These are phyloP conservation scores for Protodeltote pygarga DNA, from an alignment of 2,888 invertebrate genomes.

Conservation along the genomic window DNA sequence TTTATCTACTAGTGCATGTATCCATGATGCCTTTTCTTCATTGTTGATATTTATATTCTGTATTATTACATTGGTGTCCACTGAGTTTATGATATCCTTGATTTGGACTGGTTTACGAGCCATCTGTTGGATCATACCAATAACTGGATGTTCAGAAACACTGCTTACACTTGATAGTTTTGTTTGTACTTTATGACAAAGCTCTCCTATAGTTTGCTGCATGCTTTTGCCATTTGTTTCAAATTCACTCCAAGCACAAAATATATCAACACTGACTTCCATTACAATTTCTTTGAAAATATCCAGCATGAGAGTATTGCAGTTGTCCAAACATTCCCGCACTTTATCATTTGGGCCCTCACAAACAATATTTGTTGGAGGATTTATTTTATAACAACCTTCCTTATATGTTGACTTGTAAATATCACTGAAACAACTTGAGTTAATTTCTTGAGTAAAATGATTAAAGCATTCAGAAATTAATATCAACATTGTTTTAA, in stretches of 20 bases:
- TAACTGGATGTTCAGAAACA: slow-evolving; percentile 67
- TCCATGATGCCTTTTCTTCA: slow-evolving; percentile 64
- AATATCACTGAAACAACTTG: slow-evolving; percentile 53
- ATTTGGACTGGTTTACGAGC: slow-evolving; percentile 69
- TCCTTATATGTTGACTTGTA: slow-evolving; percentile 66
- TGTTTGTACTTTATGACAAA: slow-evolving; percentile 65
- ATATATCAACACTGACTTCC: slow-evolving; percentile 77
- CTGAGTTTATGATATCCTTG: slow-evolving; percentile 65
- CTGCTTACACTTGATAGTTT: slow-evolving; percentile 53
- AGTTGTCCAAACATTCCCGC: slow-evolving; percentile 62
- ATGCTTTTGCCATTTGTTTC: slow-evolving; percentile 69
- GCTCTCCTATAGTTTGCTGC: slow-evolving; percentile 74
- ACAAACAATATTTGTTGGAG: slow-evolving; percentile 50
- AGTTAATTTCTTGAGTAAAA: slow-evolving; percentile 58
- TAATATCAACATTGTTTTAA: slow-evolving; percentile 59
- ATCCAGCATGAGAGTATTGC: slow-evolving; percentile 66
- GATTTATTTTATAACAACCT: slow-evolving; percentile 48
- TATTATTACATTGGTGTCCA: slow-evolving; percentile 59
- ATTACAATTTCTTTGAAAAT: slow-evolving; percentile 70
- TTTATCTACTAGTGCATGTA: slow-evolving; percentile 68
- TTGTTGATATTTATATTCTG: slow-evolving; percentile 61
- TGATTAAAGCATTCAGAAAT: slow-evolving; percentile 60
- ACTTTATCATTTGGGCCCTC: slow-evolving; percentile 58
- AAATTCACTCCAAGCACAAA: slow-evolving; percentile 81
- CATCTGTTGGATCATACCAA: slow-evolving; percentile 71